Base-by-base conservation (phyloP, 2,797 vertebrate genomes). In the Sebastes goodei region DNA sequence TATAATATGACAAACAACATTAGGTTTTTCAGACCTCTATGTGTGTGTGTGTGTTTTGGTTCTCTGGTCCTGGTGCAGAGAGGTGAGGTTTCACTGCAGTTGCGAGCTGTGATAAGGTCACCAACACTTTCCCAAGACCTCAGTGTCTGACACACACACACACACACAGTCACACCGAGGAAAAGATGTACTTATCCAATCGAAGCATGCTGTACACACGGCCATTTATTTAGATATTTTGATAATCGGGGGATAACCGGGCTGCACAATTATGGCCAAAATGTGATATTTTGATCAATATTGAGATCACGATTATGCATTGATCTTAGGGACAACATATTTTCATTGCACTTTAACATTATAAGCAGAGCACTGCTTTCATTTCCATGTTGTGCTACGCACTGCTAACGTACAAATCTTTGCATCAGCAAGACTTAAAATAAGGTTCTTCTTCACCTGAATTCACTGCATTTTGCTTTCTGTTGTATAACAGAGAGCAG, bases 11-110 rank as follows among this genome's bases (percentile, higher is more conserved):
- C 33, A 55, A 79, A 72, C 61, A 74, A 14, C 32, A 64, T 76
- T 56, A 70, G 49, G 29, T 38, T 65, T 62, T 69, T 12, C 12
- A 59, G 30, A 53, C 1, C 59, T 11, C 0, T 46, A 0, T 61
- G 1, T 52, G 42, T 61, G 12, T 59, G 33, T 68, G 30, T 77
- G 17, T 63, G 73, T 78, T 35, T 65, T n/a, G 17, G 49, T 53
- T n/a, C 20, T 46, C 14, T 72, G 38, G 78, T 86, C 59, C 57
- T 89, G 88, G 83, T 74, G 86, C 76, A 83, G 79, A 80, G 86
- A 89, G 87, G 79, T 88, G 86, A 92, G 69, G 84, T 90, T 93
- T 89, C 85, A 83, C 73, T 92, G 88, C 88, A 86, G 81, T 89
- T 78, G 70, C 63, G 7, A 86, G 83, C 76, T 76, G 30, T 81